These are phyloP conservation scores for Halichondria panicea DNA, from an alignment of 37 sponge, comb jelly and placozoan species.

Conservation along the genomic window DNA sequence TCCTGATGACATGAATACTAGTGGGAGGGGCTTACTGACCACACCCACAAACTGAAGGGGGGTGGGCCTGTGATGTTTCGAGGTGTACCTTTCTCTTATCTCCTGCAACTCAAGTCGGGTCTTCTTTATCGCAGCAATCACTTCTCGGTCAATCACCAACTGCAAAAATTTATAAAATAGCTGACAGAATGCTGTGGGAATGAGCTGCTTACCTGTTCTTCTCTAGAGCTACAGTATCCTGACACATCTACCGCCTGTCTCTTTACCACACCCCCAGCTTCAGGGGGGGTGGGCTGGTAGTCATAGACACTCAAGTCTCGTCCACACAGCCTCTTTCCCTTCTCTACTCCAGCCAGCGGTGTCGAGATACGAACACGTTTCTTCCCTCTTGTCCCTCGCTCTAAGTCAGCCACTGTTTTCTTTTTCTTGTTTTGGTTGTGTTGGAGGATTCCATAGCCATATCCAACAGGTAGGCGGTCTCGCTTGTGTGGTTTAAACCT, in stretches of 20 bases:
- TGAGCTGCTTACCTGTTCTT: not conserved
- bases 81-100: not conserved
- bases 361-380: no score
- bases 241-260: not conserved
- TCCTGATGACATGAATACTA: not conserved
- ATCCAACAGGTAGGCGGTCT: no score
- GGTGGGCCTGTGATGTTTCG: not conserved
- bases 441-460: no score
- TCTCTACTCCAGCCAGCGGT: no score
- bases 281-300: conserved; percentile 14
- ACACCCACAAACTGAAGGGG: not conserved
- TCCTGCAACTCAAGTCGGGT: conserved; percentile 14
- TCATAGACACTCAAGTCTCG: conserved; percentile 5
- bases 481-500: no score
- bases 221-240: not conserved
- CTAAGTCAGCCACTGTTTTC: no score
- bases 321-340: no score
- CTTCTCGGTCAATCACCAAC: conserved; percentile 10
- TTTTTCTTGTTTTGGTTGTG: no score
- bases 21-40: not conserved
- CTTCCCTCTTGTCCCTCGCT: no score
- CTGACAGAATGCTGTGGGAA: not conserved
- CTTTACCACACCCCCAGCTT: not conserved
- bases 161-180: not conserved
- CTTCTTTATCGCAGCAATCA: conserved; percentile 1